Conservation (phyloP, 64 coral and sea anemone species). For the Stichodactyla mertensii region DNA sequence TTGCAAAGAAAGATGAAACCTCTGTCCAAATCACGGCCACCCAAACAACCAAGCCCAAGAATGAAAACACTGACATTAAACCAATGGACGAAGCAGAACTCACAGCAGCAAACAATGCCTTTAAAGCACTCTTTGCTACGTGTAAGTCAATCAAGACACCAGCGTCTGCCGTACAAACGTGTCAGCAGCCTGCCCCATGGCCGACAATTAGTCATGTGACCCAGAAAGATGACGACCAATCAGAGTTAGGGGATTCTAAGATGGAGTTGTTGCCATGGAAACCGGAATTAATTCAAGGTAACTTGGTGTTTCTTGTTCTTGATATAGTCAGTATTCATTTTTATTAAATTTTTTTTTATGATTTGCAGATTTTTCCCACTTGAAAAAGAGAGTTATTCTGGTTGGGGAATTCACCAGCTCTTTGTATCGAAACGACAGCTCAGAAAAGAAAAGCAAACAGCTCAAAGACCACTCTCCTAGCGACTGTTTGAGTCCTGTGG, state of each 20-base stretch:
- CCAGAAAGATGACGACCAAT: constrained; percentile 21
- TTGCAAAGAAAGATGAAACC: neutral
- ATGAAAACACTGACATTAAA: neutral
- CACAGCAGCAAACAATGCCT: constrained; percentile 41
- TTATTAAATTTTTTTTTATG: neutral
- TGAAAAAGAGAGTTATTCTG: neutral
- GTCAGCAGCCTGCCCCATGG: constrained; percentile 40
- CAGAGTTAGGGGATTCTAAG: constrained; percentile 2
- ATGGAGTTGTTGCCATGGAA: neutral
- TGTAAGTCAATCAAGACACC: constrained; percentile 9
- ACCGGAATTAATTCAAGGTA: neutral
- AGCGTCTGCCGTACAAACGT: neutral
- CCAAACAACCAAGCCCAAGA: neutral
- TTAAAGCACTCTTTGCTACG: constrained; percentile 47
- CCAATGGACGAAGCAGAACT: constrained; percentile 8
- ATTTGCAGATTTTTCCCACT: neutral
- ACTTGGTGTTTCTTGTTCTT: neutral
- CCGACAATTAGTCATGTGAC: constrained; percentile 52
- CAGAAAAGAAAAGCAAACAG: neutral
- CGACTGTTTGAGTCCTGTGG: constrained; percentile 27
- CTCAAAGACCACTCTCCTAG: neutral
- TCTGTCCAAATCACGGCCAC: neutral
- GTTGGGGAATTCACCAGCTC: neutral
- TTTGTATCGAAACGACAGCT: neutral
- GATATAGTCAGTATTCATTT: neutral